Evolutionary conservation across 2,797 vertebrate genomes (phyloP).

Genomic region (Rhinophrynus dorsalis): DNA sequence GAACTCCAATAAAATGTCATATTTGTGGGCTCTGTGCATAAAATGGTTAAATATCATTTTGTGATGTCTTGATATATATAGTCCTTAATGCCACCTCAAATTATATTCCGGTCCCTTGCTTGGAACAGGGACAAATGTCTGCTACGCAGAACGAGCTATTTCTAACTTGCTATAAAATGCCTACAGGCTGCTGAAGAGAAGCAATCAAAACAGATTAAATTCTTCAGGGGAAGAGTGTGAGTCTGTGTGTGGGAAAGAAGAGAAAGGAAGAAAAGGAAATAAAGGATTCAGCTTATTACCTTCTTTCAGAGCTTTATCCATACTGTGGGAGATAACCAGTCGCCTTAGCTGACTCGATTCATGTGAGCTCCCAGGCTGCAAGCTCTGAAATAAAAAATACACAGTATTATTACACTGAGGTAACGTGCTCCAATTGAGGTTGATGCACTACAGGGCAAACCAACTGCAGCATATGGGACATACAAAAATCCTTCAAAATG

Average conservation of each 20-base stretch:
- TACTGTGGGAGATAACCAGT: conserved; percentile 91
- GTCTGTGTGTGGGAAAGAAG: too few species aligned
- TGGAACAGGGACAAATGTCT: conserved; percentile 30
- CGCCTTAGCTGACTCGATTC: conserved; percentile 80
- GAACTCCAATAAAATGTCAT: too few species aligned
- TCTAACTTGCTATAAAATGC: conserved; percentile 15
- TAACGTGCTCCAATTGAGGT: too few species aligned
- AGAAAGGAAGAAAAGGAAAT: not conserved
- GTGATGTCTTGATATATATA: not conserved
- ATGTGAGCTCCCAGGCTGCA: conserved; percentile 69
- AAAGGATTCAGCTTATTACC: conserved; percentile 71
- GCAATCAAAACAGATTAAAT: conserved; percentile 24
- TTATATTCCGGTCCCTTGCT: conserved; percentile 1
- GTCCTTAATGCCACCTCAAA: conserved; percentile 2
- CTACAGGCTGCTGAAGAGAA: conserved; percentile 1
- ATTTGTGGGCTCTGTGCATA: too few species aligned
- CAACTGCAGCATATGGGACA: too few species aligned
- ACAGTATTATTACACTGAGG: conserved; percentile 8
- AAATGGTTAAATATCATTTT: too few species aligned
- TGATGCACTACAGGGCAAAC: too few species aligned
- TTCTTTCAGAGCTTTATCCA: conserved; percentile 95
- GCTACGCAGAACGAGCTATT: conserved; percentile 9
- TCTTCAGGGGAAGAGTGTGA: not conserved
- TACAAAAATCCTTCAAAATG: too few species aligned
- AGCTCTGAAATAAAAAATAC: conserved; percentile 68